Conservation (phyloP, 2,113 vertebrate genomes). For the Thinocorus orbignyianus region DNA sequence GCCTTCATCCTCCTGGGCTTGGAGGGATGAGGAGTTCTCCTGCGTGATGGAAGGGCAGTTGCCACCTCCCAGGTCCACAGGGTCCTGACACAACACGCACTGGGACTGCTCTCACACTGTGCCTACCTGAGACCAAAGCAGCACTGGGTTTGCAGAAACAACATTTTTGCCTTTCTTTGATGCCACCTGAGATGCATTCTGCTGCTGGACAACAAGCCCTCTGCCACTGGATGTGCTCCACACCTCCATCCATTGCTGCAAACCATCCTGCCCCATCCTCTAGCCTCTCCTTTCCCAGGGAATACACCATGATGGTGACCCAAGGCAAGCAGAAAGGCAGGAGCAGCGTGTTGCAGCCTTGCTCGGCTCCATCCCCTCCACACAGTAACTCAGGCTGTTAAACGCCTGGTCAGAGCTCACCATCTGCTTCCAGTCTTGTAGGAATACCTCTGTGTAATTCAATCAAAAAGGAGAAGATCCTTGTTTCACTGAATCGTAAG, state of each 20-base stretch:
- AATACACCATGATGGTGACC: not conserved
- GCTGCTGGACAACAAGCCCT: not conserved
- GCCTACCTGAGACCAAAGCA: not conserved
- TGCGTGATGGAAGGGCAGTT: not conserved
- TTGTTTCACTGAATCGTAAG: constrained; percentile 61
- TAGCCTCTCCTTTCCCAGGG: not conserved
- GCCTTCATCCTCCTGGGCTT: not conserved
- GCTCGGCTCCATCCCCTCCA: not conserved
- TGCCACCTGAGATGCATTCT: not conserved
- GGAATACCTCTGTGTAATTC: constrained; percentile 64
- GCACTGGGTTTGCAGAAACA: not conserved
- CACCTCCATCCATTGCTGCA: not conserved
- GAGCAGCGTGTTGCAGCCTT: not conserved
- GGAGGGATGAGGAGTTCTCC: not conserved
- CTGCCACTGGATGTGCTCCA: not conserved
- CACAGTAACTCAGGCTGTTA: constrained; percentile 60
- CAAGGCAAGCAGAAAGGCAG: not conserved
- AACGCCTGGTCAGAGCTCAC: constrained; percentile 58
- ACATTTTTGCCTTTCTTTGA: not conserved
- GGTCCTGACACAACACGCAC: not conserved
- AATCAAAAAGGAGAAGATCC: constrained; percentile 60
- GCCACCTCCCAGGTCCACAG: not conserved
- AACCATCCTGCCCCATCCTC: not conserved
- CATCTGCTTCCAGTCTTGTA: constrained; percentile 73
- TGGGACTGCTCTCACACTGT: not conserved